phyloP scores from a whole-genome alignment of 2,888 invertebrate species.

The Chalcosyrphus nemorum region DNA sequence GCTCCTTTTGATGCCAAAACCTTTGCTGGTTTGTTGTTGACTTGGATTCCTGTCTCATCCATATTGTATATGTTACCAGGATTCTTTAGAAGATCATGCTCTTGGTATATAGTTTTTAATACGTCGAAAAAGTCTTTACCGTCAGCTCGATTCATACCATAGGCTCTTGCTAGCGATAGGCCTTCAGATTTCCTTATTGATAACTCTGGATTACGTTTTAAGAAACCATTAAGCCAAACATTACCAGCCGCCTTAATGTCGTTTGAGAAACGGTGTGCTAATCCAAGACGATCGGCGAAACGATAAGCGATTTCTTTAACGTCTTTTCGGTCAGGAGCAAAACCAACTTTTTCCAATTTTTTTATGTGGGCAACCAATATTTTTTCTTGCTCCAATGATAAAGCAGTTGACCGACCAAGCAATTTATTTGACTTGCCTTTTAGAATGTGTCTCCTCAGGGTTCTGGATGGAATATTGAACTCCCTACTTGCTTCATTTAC shows the following conservation, averaged over 20 bases:
- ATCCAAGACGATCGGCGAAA: slow-evolving; percentile 5
- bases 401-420: neutral
- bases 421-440: neutral
- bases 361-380: slow-evolving; percentile 7
- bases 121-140: slow-evolving; percentile 28
- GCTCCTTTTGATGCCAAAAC: slow-evolving; percentile 74
- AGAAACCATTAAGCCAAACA: slow-evolving; percentile 10
- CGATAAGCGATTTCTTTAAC: slow-evolving; percentile 7
- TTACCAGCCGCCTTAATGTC: neutral
- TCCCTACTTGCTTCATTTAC: neutral
- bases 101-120: slow-evolving; percentile 1
- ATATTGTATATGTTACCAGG: slow-evolving; percentile 74
- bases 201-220: slow-evolving; percentile 3
- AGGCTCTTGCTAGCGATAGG: neutral
- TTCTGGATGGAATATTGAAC: neutral
- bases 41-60: slow-evolving; percentile 73
- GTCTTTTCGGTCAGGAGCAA: neutral
- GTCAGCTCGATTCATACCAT: slow-evolving; percentile 1
- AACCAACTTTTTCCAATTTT: slow-evolving; percentile 3
- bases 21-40: slow-evolving; percentile 65
- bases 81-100: slow-evolving; percentile 67
- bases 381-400: neutral
- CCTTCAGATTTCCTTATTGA: slow-evolving; percentile 7
- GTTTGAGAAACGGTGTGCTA: neutral
- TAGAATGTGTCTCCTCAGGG: neutral